phyloP scores from a whole-genome alignment of 2,797 vertebrate species.

The Spatula versicolor region DNA sequence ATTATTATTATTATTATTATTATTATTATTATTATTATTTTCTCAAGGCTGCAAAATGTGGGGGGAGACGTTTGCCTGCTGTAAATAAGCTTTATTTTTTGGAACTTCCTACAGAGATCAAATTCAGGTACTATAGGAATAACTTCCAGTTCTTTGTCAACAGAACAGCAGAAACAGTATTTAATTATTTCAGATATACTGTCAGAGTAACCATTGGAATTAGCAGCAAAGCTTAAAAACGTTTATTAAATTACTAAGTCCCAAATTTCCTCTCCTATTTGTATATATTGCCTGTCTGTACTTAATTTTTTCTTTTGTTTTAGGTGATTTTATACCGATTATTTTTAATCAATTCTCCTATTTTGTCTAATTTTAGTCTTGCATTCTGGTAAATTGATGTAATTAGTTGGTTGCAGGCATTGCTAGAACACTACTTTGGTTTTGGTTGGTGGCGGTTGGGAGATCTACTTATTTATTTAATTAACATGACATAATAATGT shows the following conservation, averaged over 20 bases:
- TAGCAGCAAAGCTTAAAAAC: background rate
- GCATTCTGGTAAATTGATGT: background rate
- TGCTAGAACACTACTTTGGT: background rate
- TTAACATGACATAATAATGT: background rate
- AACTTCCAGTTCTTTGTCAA: constrained; percentile 50
- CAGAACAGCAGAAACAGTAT: constrained; percentile 14
- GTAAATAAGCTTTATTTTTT: constrained; percentile 43
- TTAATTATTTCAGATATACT: background rate
- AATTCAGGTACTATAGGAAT: constrained; percentile 51
- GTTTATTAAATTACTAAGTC: background rate
- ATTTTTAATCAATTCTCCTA: background rate
- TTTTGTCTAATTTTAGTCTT: background rate
- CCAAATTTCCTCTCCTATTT: background rate
- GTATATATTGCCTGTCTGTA: background rate
- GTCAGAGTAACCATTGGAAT: background rate
- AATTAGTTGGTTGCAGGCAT: background rate
- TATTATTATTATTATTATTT: background rate
- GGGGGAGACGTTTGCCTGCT: background rate
- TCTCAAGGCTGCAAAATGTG: constrained; percentile 19
- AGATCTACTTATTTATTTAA: background rate
- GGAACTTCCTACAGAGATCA: constrained; percentile 53
- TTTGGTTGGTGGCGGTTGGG: fast-evolving
- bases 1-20: constrained; percentile 6
- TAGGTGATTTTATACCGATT: background rate
- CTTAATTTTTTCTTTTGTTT: background rate